Base-by-base conservation (phyloP, 2,888 invertebrate genomes). In the Dinocampus coccinellae region DNA sequence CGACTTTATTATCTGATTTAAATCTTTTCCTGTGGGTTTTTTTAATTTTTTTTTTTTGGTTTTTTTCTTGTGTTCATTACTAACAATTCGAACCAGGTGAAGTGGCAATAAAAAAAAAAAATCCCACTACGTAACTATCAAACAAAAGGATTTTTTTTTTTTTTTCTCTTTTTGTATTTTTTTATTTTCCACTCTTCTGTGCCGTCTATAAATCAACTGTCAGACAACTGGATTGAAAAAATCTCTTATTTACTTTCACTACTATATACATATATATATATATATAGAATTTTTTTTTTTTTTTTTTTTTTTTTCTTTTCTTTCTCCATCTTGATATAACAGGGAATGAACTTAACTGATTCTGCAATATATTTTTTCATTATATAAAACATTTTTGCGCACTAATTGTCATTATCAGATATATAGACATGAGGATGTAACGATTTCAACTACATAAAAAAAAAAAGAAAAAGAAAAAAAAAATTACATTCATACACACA, bases 361-460 rank as follows among this genome's bases (percentile, higher is more conserved):
- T 47, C 16, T 47, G 47, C 47, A 47, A 47, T 16, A 16, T 4
- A 16, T 36, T 55, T 34, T 57, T 33, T 13, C 16, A 42, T 69
- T 62, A 69, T 62, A 69, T 62, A 67, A 62, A 62, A 39, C 55
- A 34, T 36, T 62, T 69, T 69, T 39, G 61, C 62, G 62, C 62
- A 69, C 69, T 62, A 69, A 69, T 69, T 69, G 16, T 24, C 58
- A n/a, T 20, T 42, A 57, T 67, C 58, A 52, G 29, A 58, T 22
- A 29, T 20, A 61, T 39, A 22, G 26, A 53, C 53, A 26, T 62
- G 53, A 62, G 53, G 34, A 62, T 62, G 55, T 34, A 62, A 69
- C 62, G 62, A 69, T 36, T 55, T 33, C n/a, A 16, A 16, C 7
- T 4, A 10, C 33, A 29, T 10, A n/a, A 26, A 29, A 4, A 26